Percentiles rank a stretch among this genome's conserved stretches.
These are phyloP conservation scores for Syritta pipiens DNA, from an alignment of 2,888 invertebrate genomes.

Conservation along the genomic window DNA sequence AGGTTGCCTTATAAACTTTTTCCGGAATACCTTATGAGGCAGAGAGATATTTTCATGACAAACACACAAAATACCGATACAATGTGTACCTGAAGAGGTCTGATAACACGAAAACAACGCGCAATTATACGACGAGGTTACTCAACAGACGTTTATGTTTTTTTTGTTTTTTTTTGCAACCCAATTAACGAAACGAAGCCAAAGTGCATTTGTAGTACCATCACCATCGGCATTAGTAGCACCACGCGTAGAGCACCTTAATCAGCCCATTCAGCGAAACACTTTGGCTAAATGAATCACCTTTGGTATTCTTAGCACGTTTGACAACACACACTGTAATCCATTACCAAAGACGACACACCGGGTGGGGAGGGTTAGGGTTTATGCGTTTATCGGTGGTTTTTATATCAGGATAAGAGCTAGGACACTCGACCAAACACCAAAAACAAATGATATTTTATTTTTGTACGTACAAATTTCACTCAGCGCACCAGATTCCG, in stretches of 20 bases:
- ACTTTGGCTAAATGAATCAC: constrained; percentile 32
- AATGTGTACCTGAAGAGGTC: background rate
- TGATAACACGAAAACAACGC: constrained; percentile 46
- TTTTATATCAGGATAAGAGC: constrained; percentile 8
- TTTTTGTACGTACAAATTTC: constrained; percentile 32
- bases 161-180: constrained; percentile 41
- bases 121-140: constrained; percentile 42
- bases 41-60: constrained; percentile 28
- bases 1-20: constrained; percentile 39
- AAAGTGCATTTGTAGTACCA: constrained; percentile 45
- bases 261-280: constrained; percentile 22
- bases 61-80: constrained; percentile 17
- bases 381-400: background rate
- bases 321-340: constrained; percentile 30
- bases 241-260: constrained; percentile 1
- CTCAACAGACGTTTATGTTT: constrained; percentile 25
- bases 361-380: too few species aligned
- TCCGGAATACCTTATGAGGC: constrained; percentile 47
- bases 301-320: constrained; percentile 35
- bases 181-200: constrained; percentile 20
- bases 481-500: constrained; percentile 16
- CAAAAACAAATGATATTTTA: background rate
- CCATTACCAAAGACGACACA: too few species aligned
- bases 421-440: background rate
- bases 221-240: background rate